Conservation (phyloP, 1,140 invertebrate genomes). For the Planococcus citri region DNA sequence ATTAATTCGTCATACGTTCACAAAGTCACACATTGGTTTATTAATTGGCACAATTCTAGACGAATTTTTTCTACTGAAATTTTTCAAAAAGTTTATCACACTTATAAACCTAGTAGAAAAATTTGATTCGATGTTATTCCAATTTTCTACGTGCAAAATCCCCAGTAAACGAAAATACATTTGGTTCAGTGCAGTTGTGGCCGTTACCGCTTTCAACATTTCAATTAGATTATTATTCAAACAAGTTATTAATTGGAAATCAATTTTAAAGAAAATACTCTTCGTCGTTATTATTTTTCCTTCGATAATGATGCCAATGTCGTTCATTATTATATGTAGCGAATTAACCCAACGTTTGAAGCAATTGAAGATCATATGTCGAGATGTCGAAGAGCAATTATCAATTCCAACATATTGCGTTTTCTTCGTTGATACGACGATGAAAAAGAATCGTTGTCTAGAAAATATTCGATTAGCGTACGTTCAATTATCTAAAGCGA, state of each 20-base stretch:
- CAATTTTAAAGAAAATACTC: not conserved
- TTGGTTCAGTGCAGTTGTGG: not conserved
- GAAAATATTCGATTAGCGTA: not conserved
- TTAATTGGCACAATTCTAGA: not conserved
- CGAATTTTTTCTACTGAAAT: not conserved
- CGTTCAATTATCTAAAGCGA: not conserved
- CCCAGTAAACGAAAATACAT: not conserved
- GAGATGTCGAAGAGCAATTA: not conserved
- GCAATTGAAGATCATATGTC: not conserved
- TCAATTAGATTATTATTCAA: not conserved
- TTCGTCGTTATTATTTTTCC: not conserved
- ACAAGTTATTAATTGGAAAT: not conserved
- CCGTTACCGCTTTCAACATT: not conserved
- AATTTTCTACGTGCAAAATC: not conserved
- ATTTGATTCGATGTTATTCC: not conserved
- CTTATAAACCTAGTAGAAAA: not conserved
- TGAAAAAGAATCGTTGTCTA: not conserved
- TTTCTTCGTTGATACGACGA: not conserved
- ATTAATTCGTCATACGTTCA: not conserved
- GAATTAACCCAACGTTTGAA: not conserved
- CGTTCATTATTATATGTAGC: not conserved
- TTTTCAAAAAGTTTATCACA: not conserved
- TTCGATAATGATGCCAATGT: not conserved
- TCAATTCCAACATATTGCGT: not conserved
- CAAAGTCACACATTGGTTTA: not conserved